phyloP scores from a whole-genome alignment of 2,113 vertebrate genomes.

The Rynchops niger region DNA sequence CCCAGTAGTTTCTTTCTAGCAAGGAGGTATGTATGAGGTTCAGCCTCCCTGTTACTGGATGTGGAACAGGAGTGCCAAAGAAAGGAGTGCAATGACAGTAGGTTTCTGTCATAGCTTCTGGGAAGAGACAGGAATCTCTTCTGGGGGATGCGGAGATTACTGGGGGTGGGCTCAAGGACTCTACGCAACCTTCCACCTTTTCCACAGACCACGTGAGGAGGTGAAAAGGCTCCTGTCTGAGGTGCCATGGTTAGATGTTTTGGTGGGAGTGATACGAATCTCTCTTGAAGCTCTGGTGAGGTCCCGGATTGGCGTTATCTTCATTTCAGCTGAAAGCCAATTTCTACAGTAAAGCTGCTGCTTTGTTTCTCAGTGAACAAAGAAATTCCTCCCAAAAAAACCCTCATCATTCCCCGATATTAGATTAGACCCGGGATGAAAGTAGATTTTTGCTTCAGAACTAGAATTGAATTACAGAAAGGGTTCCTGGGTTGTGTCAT shows the following conservation, averaged over 20 bases:
- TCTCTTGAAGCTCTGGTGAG: neutral
- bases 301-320: neutral
- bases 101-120: neutral
- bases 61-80: neutral
- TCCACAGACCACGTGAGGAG: neutral
- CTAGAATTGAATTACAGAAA: conserved; percentile 43
- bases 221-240: neutral
- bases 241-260: neutral
- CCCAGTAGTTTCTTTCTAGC: neutral
- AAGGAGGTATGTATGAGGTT: neutral
- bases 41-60: neutral
- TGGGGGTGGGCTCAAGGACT: neutral
- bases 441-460: conserved; percentile 17
- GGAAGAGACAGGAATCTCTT: neutral
- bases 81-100: neutral
- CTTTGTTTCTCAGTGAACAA: conserved; percentile 31
- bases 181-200: neutral
- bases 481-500: conserved; percentile 21
- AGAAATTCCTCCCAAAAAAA: neutral
- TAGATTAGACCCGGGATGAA: conserved; percentile 21
- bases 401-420: neutral
- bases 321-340: neutral
- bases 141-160: neutral
- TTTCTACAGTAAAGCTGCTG: neutral
- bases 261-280: neutral